Conservation (phyloP, 2,797 vertebrate species). For the Pseudomugil tenellus region DNA sequence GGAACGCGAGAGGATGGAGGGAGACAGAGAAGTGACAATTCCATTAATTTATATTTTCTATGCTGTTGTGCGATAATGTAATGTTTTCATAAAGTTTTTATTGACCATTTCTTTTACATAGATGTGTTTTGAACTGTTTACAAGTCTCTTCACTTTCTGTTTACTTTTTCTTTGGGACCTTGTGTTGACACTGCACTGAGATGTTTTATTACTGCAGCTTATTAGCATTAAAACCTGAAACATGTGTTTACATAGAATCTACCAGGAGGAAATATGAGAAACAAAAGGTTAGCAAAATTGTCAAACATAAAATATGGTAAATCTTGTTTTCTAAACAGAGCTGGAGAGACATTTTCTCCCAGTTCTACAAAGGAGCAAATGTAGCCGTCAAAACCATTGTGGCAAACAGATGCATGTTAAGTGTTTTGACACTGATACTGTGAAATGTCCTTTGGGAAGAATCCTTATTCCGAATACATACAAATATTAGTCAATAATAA, state of each 20-base stretch:
- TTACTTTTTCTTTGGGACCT: constrained; percentile 25
- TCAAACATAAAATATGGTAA: neutral
- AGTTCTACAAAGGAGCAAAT: constrained; percentile 20
- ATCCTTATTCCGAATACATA: constrained; percentile 21
- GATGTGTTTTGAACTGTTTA: constrained; percentile 52
- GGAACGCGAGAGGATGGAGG: constrained; percentile 95
- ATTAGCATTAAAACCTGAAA: constrained; percentile 23
- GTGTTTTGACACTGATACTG: constrained; percentile 49
- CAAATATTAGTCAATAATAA: neutral
- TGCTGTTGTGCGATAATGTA: constrained; percentile 38
- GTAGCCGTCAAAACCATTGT: constrained; percentile 25
- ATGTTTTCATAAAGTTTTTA: constrained; percentile 38
- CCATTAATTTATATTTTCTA: constrained; percentile 65
- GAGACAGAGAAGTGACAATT: constrained; percentile 89
- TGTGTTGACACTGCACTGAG: constrained; percentile 55
- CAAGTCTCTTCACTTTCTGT: constrained; percentile 30
- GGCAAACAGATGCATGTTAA: constrained; percentile 11
- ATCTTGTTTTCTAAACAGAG: neutral
- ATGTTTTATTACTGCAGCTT: constrained; percentile 35
- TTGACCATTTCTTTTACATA: constrained; percentile 42
- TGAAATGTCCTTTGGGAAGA: constrained; percentile 42
- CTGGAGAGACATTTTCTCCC: neutral
- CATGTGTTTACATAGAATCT: constrained; percentile 24
- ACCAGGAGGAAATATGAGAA: constrained; percentile 7
- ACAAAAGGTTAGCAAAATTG: neutral